phyloP scores from a whole-genome alignment of 2,113 vertebrate species.

The Coptodon rendalli region DNA sequence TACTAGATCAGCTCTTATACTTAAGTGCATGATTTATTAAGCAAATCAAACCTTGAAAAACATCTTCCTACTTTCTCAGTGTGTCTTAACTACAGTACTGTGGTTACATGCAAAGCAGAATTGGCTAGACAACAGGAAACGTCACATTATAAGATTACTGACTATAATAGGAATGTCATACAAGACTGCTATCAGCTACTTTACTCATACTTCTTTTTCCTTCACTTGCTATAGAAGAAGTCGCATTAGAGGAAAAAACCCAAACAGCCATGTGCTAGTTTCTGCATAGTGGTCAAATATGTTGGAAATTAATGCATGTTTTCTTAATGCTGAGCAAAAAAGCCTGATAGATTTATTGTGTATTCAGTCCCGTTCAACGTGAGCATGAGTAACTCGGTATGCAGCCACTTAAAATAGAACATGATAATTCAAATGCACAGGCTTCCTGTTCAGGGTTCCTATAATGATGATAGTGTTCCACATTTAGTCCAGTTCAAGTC shows the following conservation, averaged over 20 bases:
- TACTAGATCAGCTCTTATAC: neutral
- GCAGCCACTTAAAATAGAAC: neutral
- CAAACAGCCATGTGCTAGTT: neutral
- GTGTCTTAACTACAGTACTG: neutral
- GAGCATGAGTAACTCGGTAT: neutral
- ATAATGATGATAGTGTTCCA: slow-evolving; percentile 1
- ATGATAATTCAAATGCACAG: neutral
- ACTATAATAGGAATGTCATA: slow-evolving; percentile 17
- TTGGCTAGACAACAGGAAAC: neutral
- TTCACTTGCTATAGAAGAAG: slow-evolving; percentile 17
- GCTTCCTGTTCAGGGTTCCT: neutral
- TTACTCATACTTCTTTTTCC: neutral
- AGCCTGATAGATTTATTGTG: neutral
- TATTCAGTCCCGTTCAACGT: neutral
- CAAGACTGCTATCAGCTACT: neutral
- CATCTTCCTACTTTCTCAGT: neutral
- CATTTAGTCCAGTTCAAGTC: neutral
- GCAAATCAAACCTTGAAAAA: neutral
- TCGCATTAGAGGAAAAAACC: neutral
- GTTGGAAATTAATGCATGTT: neutral
- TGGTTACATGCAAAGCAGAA: slow-evolving; percentile 15
- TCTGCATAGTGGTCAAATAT: slow-evolving; percentile 47
- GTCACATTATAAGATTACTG: neutral
- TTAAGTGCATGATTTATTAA: slow-evolving; percentile 8
- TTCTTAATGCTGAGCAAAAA: neutral